Evolutionary conservation across 2,113 vertebrate genomes (phyloP).

Genomic region (Chaetops frenatus): DNA sequence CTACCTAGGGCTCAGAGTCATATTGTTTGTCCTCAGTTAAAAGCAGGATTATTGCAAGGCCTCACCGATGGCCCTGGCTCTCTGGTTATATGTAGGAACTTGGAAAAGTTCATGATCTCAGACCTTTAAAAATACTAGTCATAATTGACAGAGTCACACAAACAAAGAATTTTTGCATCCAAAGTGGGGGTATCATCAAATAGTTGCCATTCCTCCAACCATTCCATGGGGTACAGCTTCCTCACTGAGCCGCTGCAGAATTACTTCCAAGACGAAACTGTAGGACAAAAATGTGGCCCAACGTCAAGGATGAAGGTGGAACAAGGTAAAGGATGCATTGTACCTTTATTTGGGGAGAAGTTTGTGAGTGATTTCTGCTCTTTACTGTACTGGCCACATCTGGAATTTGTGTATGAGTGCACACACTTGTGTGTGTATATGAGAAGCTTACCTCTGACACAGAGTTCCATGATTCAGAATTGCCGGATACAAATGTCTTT

Average conservation of each 20-base stretch:
- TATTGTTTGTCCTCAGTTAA: not conserved
- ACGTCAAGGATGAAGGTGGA: not conserved
- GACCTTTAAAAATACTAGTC: not conserved
- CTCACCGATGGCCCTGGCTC: not conserved
- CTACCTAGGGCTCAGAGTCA: not conserved
- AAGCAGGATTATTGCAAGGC: not conserved
- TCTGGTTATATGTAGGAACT: not conserved
- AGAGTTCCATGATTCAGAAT: not conserved
- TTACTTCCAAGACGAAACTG: not conserved
- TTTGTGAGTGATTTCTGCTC: not conserved
- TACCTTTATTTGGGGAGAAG: not conserved
- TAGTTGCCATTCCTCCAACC: not conserved
- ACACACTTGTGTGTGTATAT: not conserved
- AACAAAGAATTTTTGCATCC: not conserved
- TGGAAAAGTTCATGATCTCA: not conserved
- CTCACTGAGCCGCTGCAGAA: not conserved
- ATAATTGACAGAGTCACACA: not conserved
- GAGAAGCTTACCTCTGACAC: not conserved
- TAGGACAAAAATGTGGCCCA: not conserved
- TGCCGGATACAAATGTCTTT: not conserved
- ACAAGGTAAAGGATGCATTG: not conserved
- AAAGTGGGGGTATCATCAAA: not conserved
- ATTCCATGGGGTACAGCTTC: not conserved
- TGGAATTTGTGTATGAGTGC: not conserved
- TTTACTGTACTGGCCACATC: not conserved